Base-by-base conservation (phyloP, 2,888 invertebrate species). In the Arctia plantaginis region DNA sequence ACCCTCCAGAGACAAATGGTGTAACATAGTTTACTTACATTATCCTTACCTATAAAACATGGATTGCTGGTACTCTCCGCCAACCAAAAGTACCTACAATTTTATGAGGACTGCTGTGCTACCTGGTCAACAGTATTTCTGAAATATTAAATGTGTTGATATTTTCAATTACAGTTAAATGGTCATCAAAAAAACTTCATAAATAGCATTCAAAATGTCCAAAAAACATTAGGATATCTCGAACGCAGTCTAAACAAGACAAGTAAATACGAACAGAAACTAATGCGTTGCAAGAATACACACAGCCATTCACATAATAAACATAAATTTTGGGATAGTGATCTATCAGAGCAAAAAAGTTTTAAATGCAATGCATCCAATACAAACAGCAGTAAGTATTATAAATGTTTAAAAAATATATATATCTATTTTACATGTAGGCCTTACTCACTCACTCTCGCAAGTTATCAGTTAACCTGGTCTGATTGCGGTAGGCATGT, bases 161-260 rank as follows among this genome's bases (percentile, higher is more conserved):
- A n/a, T n/a, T n/a, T n/a, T 69, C 33, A 2, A 35, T 70, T 71
- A 23, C 78, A 90, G 89, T 75, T 80, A 62, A 80, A 83, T 47
- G 77, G 75, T 47, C 68, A 77, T 3, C 85, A 89, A 69, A 92
- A 91, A 73, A 90, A 90, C 80, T 92, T 93, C 59, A 71, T 89
- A 15, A 87, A 87, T 71, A 92, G 93, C 4, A 72, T 95, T 0
- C 89, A 89, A 68, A 94, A 94, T 78, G 91, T 92, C 10, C 87
- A 89, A 8, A 88, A 88, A 33, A 87, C 95, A 6, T 84, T 95
- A 2, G 82, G 85, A 8, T 86, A 85, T 20, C 85, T 95, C 0
- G 92, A 95, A 74, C 85, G 82, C 3, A 94, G 94, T 72, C 81
- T 95, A 4, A 80, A 85, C 47, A 94, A 94, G 85, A 90, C 92